Percentiles rank a stretch among this genome's conserved stretches.
Evolutionary conservation across 2,797 vertebrate species (phyloP).

Genomic region (Cirrhinus molitorella): DNA sequence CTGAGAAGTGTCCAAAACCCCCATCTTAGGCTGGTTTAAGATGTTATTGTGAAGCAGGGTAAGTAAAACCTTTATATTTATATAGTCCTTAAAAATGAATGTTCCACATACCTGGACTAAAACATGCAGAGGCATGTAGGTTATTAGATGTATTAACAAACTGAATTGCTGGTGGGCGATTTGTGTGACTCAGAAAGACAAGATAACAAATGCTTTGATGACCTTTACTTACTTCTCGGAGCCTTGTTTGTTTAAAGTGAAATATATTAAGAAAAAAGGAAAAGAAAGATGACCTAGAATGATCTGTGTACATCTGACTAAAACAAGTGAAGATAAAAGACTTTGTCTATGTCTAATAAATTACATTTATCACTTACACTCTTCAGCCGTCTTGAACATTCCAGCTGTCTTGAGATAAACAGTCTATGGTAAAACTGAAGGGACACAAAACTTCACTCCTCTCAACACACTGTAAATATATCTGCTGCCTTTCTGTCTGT

Average conservation of each 20-base stretch:
- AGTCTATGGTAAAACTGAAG: constrained; percentile 14
- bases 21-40: not conserved
- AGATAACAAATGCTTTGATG: not conserved
- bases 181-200: not conserved
- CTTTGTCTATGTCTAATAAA: constrained; percentile 14
- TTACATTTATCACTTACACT: constrained; percentile 30
- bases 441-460: constrained; percentile 25
- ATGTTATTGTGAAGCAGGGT: not conserved
- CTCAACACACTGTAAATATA: constrained; percentile 38
- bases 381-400: constrained; percentile 24
- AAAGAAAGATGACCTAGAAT: constrained; percentile 1
- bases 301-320: not conserved
- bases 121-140: no score
- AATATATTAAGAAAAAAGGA: not conserved
- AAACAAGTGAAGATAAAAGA: constrained; percentile 4
- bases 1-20: not conserved
- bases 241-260: not conserved
- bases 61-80: not conserved
- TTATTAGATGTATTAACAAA: not conserved
- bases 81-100: not conserved
- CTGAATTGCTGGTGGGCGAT: not conserved
- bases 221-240: not conserved
- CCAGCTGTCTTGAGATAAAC: constrained; percentile 22
- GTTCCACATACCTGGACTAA: not conserved
- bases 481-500: constrained; percentile 43